These are phyloP conservation scores for Carassius carassius DNA, from an alignment of 2,113 vertebrate genomes.

Conservation along the genomic window DNA sequence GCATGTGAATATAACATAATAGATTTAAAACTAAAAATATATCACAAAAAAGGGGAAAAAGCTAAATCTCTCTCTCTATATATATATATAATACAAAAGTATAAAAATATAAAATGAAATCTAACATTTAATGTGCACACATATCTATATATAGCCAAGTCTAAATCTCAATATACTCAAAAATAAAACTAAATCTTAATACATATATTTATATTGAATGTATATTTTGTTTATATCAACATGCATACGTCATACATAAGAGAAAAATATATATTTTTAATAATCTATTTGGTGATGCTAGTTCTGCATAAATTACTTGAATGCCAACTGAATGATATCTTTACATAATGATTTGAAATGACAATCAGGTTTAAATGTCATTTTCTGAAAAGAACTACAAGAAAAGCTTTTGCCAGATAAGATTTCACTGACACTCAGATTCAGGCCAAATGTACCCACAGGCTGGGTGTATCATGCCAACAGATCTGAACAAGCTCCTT, in stretches of 20 bases:
- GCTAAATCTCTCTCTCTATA: too few relatives aligned
- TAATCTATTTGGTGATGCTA: background rate
- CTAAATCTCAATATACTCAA: too few relatives aligned
- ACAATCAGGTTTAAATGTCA: background rate
- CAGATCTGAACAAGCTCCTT: conserved; percentile 21
- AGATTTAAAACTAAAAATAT: too few relatives aligned
- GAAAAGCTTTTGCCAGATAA: background rate
- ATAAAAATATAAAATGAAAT: too few relatives aligned
- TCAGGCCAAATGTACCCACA: conserved; percentile 29
- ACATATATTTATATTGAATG: background rate
- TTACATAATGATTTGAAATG: background rate
- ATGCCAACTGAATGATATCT: background rate
- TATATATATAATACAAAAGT: too few relatives aligned
- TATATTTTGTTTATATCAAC: too few relatives aligned
- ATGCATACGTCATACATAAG: too few relatives aligned
- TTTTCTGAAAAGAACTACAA: background rate
- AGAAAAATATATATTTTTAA: background rate
- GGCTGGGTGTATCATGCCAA: background rate
- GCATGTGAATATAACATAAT: background rate
- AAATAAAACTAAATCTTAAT: too few relatives aligned
- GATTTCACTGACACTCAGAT: conserved; percentile 10
- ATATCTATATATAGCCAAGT: too few relatives aligned
- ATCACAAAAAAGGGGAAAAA: too few relatives aligned
- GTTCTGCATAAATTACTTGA: background rate
- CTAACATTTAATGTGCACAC: too few relatives aligned